phyloP scores from a whole-genome alignment of 2,797 vertebrate species.

The Amniataba percoides region DNA sequence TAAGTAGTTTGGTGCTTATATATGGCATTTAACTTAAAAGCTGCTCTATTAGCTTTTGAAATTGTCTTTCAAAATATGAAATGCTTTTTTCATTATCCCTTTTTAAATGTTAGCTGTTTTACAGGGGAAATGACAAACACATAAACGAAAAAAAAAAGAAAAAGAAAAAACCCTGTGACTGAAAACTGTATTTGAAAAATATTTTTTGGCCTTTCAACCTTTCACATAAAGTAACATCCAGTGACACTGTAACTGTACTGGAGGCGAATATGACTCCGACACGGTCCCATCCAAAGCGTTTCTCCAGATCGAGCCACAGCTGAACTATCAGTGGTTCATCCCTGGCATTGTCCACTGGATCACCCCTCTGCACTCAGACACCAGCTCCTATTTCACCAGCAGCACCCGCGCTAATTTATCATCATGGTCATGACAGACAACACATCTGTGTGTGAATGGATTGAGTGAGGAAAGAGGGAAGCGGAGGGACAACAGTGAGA shows the following conservation, averaged over 20 bases:
- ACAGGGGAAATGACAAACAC: background rate
- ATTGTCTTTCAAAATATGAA: conserved; percentile 4
- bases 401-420: conserved; percentile 87
- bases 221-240: conserved; percentile 5
- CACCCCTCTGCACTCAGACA: conserved; percentile 79
- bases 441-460: conserved; percentile 85
- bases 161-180: background rate
- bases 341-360: conserved; percentile 79
- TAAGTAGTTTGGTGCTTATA: background rate
- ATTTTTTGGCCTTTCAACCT: conserved; percentile 3
- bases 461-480: conserved; percentile 73
- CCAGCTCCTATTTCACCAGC: conserved; percentile 82
- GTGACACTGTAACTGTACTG: conserved; percentile 40
- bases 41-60: background rate
- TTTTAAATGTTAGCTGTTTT: conserved; percentile 1
- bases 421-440: conserved; percentile 83
- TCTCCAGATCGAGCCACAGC: conserved; percentile 75
- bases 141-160: background rate
- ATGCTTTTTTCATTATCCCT: background rate
- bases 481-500: conserved; percentile 60
- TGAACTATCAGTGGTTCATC: conserved; percentile 80
- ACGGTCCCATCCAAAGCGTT: conserved; percentile 57
- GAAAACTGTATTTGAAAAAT: background rate
- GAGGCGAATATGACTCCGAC: conserved; percentile 49
- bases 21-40: background rate